phyloP scores from a whole-genome alignment of 53 echinoderm and acorn worm species.

The Patiria pectinifera region DNA sequence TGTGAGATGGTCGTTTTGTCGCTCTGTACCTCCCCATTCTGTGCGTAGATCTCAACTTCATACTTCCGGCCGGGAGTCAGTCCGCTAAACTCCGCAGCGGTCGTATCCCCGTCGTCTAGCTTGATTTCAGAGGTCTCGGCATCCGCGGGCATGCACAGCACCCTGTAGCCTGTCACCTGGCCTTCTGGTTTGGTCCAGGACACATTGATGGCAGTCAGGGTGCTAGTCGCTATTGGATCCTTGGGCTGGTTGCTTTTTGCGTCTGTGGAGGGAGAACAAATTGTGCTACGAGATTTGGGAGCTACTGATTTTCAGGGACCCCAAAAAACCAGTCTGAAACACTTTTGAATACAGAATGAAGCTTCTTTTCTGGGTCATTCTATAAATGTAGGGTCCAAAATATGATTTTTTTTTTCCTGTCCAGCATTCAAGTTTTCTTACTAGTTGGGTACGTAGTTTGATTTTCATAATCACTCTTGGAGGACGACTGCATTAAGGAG shows the following conservation, averaged over 20 bases:
- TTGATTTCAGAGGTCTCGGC: conserved; percentile 65
- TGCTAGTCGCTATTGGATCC: conserved; percentile 57
- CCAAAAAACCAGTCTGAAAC: too few species aligned
- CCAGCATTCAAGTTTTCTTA: too few species aligned
- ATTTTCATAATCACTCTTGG: too few species aligned
- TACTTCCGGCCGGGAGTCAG: conserved; percentile 74
- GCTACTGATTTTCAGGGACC: too few species aligned
- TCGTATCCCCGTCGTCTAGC: conserved; percentile 65
- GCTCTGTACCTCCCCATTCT: conserved; percentile 78
- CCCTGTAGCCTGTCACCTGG: conserved; percentile 62
- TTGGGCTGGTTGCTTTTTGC: conserved; percentile 54
- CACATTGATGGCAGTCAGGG: conserved; percentile 52
- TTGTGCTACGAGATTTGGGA: background rate
- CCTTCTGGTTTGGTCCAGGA: conserved; percentile 75
- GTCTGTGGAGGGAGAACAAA: conserved; percentile 16
- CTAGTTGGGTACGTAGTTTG: too few species aligned
- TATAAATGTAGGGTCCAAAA: too few species aligned
- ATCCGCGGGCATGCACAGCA: conserved; percentile 62
- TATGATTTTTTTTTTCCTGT: too few species aligned
- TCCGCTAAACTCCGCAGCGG: conserved; percentile 63
- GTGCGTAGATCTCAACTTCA: conserved; percentile 78
- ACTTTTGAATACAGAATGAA: too few species aligned
- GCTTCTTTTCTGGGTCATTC: too few species aligned
- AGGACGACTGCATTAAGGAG: too few species aligned
- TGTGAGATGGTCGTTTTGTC: conserved; percentile 71